Percentiles rank a stretch among this genome's conserved stretches.
These are phyloP conservation scores for Gymnarchus niloticus DNA, from an alignment of 2,113 vertebrate species.

Conservation along the genomic window DNA sequence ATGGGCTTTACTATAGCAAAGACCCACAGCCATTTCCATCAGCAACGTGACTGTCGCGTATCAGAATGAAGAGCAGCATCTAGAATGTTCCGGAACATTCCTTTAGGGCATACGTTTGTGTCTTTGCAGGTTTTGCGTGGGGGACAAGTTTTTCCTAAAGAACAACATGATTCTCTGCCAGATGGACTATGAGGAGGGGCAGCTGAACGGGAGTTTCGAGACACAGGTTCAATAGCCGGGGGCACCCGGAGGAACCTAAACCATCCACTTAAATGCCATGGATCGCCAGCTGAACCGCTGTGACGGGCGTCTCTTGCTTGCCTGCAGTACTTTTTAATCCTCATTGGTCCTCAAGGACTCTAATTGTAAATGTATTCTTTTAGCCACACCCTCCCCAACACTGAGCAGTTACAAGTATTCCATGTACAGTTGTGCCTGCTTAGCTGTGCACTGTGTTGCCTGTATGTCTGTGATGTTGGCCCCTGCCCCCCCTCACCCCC, in stretches of 20 bases:
- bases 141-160: conserved; percentile 99
- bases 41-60: neutral
- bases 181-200: conserved; percentile 99
- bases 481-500: conserved; percentile 45
- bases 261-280: conserved; percentile 60
- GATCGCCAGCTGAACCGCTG: conserved; percentile 69
- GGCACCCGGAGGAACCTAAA: conserved; percentile 21
- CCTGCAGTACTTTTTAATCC: conserved; percentile 88
- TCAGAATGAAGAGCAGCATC: too few relatives aligned
- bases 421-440: conserved; percentile 77
- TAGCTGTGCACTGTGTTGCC: conserved; percentile 78
- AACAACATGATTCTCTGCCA: conserved; percentile 99
- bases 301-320: conserved; percentile 76
- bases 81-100: neutral
- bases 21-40: neutral
- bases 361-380: conserved; percentile 74
- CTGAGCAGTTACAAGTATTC: conserved; percentile 86
- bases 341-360: conserved; percentile 77
- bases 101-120: conserved; percentile 31
- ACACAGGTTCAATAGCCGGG: conserved; percentile 91
- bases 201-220: conserved; percentile 97
- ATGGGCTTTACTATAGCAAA: conserved; percentile 23
- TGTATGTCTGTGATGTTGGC: conserved; percentile 87
- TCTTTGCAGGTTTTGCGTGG: conserved; percentile 89
- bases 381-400: conserved; percentile 68